Evolutionary conservation across 2,113 vertebrate species (phyloP).

Genomic region (Morone saxatilis): DNA sequence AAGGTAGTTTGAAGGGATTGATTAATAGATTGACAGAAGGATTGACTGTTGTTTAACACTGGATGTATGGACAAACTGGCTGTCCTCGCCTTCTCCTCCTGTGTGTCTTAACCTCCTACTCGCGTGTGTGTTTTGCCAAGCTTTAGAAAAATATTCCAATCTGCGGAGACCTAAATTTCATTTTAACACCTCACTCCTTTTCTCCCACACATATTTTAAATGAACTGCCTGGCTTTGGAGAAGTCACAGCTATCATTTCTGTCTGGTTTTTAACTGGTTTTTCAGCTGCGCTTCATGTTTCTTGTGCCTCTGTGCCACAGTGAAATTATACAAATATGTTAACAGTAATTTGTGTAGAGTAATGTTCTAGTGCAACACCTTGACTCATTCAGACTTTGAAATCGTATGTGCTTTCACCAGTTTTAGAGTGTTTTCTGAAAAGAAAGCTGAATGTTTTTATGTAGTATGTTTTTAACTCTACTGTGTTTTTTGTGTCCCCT

Average conservation of each 20-base stretch:
- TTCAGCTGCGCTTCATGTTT: constrained; percentile 7
- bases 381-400: constrained; percentile 22
- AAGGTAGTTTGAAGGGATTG: constrained; percentile 38
- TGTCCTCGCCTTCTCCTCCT: constrained; percentile 46
- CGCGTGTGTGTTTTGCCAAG: constrained; percentile 38
- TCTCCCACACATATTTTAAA: constrained; percentile 64
- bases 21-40: constrained; percentile 47
- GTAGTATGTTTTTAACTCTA: not conserved
- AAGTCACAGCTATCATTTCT: constrained; percentile 32
- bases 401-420: not conserved
- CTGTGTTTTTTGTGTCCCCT: constrained; percentile 12
- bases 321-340: constrained; percentile 32
- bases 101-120: constrained; percentile 53
- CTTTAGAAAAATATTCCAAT: constrained; percentile 48
- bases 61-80: constrained; percentile 49
- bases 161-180: constrained; percentile 62
- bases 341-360: constrained; percentile 9
- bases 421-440: no score
- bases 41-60: constrained; percentile 48
- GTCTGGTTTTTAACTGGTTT: constrained; percentile 14
- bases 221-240: constrained; percentile 40
- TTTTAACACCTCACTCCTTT: constrained; percentile 59
- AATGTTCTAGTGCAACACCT: not conserved
- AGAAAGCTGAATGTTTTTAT: not conserved
- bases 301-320: constrained; percentile 7